Percentiles rank a stretch among this genome's conserved stretches.
Evolutionary conservation across 2,797 vertebrate species (phyloP).

Genomic region (Malacoctenus gilli): DNA sequence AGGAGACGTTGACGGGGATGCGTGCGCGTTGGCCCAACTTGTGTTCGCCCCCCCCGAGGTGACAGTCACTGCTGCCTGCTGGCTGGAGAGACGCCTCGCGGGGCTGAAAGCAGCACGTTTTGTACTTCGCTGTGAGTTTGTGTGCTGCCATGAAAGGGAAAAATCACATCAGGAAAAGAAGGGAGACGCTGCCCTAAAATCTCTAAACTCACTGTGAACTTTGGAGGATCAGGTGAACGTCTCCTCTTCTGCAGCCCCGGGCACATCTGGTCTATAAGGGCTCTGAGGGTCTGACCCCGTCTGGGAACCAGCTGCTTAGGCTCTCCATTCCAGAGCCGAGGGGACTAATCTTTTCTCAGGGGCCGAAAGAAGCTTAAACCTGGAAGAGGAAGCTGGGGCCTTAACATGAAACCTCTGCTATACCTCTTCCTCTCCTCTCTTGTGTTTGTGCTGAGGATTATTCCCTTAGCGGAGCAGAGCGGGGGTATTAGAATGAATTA

Average conservation of each 20-base stretch:
- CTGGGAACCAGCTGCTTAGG: conserved; percentile 68
- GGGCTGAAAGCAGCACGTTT: conserved; percentile 10
- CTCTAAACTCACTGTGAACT: conserved; percentile 58
- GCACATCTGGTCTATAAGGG: conserved; percentile 71
- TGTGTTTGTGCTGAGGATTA: conserved; percentile 70
- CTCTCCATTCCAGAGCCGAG: conserved; percentile 58
- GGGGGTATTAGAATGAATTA: conserved; percentile 54
- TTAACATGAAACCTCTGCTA: conserved; percentile 64
- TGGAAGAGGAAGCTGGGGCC: conserved; percentile 70
- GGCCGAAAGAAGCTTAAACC: conserved; percentile 73
- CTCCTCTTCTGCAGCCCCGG: conserved; percentile 41
- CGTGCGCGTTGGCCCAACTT: conserved; percentile 10
- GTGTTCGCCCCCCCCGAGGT: conserved; percentile 39
- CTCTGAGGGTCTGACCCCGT: conserved; percentile 59
- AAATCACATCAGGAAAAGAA: conserved; percentile 37
- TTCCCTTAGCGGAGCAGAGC: conserved; percentile 54
- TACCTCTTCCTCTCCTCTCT: conserved; percentile 56
- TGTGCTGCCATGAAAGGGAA: conserved; percentile 1
- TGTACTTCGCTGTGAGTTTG: conserved; percentile 13
- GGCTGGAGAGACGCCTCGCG: conserved; percentile 3
- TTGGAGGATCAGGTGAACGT: conserved; percentile 60
- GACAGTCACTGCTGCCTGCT: conserved; percentile 9
- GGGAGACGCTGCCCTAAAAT: too few species aligned
- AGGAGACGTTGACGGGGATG: conserved; percentile 43
- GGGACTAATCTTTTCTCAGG: conserved; percentile 70